Base-by-base conservation (phyloP, 2,113 vertebrate genomes). In the Rynchops niger region DNA sequence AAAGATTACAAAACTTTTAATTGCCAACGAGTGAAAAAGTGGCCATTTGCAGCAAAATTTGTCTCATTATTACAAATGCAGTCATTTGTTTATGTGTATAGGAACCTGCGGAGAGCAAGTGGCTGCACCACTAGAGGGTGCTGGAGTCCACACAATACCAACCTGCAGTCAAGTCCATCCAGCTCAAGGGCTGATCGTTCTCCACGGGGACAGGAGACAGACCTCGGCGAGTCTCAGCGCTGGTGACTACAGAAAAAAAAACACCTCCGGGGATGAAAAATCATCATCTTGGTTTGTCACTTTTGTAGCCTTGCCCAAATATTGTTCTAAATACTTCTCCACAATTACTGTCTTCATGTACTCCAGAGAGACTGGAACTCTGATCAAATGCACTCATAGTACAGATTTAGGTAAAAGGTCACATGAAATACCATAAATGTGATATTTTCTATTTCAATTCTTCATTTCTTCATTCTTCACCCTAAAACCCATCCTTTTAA, bases 61-160 rank as follows among this genome's bases (percentile, higher is more conserved):
- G 36, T 45, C 58, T 80, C 27, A 1, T n/a, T 45, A 19, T 34
- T 9, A 10, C 59, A n/a, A 50, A n/a, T 3, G 6, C 38, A 32
- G n/a, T 4, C 21, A 5, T 8, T 13, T 20, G n/a, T 42, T 32
- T 25, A 11, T 1, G 38, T 7, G 6, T 7, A 10, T 1, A 26
- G 56, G 55, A 36, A 15, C 2, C 6, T 0, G 0, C 0, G 40
- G 72, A 4, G 66, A 82, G 90, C 15, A 8, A 45, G 62, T 1
- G 42, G 32, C 18, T 8, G 43, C 20, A 70, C 96, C 97, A 27
- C 92, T 56, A 97, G 97, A 90, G 96, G 96, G 96, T 52, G 90
- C 94, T 82, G 86, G 80, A 97, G 92, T 82, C 97, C 96, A 7
- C 78, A 19, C 22, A 90, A 97, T 97, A 15, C 30, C 7, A 0